These are phyloP conservation scores for Morpho deidamia DNA, from an alignment of 2,888 invertebrate species.

Conservation along the genomic window DNA sequence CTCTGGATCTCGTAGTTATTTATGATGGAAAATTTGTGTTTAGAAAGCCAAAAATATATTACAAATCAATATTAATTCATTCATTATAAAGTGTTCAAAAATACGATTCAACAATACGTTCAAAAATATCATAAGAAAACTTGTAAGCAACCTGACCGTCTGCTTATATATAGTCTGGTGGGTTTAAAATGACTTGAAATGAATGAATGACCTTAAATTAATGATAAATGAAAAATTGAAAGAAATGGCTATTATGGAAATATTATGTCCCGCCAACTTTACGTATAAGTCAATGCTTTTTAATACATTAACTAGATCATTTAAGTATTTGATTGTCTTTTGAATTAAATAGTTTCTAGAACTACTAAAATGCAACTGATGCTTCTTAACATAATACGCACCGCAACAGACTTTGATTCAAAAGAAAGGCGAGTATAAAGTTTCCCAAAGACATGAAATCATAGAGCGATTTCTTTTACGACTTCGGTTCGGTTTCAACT, in stretches of 20 bases:
- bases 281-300: not conserved
- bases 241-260: no score
- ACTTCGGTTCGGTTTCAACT: slow-evolving; percentile 76
- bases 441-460: slow-evolving; percentile 74
- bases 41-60: not conserved
- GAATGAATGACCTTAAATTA: no score
- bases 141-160: no score
- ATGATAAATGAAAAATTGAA: no score
- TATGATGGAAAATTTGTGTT: slow-evolving; percentile 2
- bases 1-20: slow-evolving; percentile 12
- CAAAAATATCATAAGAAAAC: no score
- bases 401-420: slow-evolving; percentile 55
- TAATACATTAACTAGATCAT: not conserved
- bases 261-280: no score
- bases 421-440: slow-evolving; percentile 67
- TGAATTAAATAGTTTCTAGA: not conserved
- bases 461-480: slow-evolving; percentile 78
- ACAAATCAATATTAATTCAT: no score
- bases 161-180: no score
- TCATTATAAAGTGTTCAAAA: no score
- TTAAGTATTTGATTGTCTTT: not conserved
- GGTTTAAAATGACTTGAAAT: no score
- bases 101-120: no score
- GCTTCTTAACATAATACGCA: slow-evolving; percentile 39
- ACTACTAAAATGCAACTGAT: not conserved